These are phyloP conservation scores for Trichonephila inaurata DNA, from an alignment of 1,140 invertebrate species.

Conservation along the genomic window DNA sequence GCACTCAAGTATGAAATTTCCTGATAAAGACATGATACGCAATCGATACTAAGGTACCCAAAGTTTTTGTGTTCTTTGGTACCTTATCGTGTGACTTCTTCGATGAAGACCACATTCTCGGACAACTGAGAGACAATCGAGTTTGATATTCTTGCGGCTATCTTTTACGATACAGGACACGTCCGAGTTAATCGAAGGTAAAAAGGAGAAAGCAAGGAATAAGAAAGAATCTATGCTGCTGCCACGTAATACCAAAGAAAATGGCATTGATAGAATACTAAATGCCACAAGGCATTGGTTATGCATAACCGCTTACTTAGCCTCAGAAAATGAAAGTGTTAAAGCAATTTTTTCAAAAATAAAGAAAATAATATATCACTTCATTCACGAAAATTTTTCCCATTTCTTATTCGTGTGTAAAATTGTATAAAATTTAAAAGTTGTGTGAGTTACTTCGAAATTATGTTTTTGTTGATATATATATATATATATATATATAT, in stretches of 20 bases:
- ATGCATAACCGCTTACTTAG: not conserved
- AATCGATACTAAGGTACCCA: not conserved
- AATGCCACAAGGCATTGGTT: not conserved
- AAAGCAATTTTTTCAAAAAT: too few species aligned
- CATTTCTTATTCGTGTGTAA: too few species aligned
- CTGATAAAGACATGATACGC: not conserved
- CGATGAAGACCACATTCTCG: not conserved
- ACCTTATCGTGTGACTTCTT: not conserved
- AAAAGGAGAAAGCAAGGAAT: not conserved
- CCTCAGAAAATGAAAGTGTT: not conserved
- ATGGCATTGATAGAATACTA: constrained; percentile 1
- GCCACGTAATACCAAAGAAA: not conserved
- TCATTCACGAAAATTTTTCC: too few species aligned
- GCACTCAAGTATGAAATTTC: constrained; percentile 15
- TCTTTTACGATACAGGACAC: constrained; percentile 21
- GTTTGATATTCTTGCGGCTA: constrained; percentile 7
- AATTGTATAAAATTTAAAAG: too few species aligned
- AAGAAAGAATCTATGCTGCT: not conserved
- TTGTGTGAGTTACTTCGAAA: too few species aligned
- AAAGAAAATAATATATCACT: too few species aligned
- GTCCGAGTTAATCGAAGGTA: constrained; percentile 31
- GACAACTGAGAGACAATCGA: constrained; percentile 10
- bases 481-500: too few species aligned
- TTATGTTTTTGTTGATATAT: too few species aligned
- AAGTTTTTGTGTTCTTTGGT: not conserved